Evolutionary conservation across 2,888 invertebrate genomes (phyloP).

Genomic region (Andrena hattorfiana): DNA sequence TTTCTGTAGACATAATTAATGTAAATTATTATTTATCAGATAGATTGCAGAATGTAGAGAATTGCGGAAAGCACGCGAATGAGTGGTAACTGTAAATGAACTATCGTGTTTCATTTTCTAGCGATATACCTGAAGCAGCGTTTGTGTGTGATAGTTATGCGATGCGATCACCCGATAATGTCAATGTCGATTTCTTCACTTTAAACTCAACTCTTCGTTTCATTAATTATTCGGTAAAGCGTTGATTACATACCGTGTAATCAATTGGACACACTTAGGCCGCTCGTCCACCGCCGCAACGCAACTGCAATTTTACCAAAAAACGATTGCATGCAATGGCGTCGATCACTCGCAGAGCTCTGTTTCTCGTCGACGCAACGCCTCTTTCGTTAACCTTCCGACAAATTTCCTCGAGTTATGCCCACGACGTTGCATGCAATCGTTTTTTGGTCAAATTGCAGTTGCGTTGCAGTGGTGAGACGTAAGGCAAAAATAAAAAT

Average conservation of each 20-base stretch:
- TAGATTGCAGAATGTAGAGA: neutral
- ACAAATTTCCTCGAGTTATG: too few relatives aligned
- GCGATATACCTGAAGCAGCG: too few relatives aligned
- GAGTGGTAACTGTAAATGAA: neutral
- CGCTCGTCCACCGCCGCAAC: too few relatives aligned
- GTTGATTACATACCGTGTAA: conserved; percentile 20
- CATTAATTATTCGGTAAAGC: neutral
- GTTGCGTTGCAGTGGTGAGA: too few relatives aligned
- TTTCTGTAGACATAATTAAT: neutral
- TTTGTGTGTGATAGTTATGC: neutral
- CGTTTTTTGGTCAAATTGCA: too few relatives aligned
- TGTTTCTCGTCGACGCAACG: too few relatives aligned
- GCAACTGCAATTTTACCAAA: too few relatives aligned
- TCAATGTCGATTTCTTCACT: conserved; percentile 44
- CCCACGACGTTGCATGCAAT: too few relatives aligned
- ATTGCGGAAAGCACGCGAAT: neutral
- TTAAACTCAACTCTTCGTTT: neutral
- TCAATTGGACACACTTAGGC: conserved; percentile 11
- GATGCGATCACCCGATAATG: conserved; percentile 16
- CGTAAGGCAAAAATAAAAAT: conserved; percentile 8
- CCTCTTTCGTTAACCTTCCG: too few relatives aligned
- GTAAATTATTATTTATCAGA: neutral
- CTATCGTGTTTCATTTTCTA: neutral
- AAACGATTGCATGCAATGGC: too few relatives aligned
- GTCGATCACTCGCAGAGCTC: too few relatives aligned